Evolutionary conservation across 1,140 invertebrate genomes (phyloP).

Genomic region (Aphis gossypii): DNA sequence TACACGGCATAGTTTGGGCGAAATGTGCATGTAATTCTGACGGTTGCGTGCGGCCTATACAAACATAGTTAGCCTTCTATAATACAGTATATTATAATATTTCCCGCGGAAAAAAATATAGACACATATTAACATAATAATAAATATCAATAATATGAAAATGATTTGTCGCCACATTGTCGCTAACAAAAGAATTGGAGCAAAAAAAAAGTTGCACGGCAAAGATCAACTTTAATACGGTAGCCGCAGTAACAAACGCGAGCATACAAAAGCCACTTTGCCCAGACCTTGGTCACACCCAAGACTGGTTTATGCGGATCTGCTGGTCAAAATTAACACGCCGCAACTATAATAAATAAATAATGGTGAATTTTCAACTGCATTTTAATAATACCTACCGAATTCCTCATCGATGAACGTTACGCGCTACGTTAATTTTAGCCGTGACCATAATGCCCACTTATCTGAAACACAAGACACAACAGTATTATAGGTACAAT

Average conservation of each 20-base stretch:
- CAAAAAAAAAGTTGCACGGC: neutral
- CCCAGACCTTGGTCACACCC: slow-evolving; percentile 45
- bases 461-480: neutral
- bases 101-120: neutral
- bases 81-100: neutral
- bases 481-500: neutral
- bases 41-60: neutral
- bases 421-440: neutral
- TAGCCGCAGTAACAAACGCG: neutral
- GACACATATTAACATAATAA: neutral
- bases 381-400: neutral
- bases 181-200: neutral
- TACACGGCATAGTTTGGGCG: neutral
- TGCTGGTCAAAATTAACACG: neutral
- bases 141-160: neutral
- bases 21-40: neutral
- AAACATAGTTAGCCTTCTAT: neutral
- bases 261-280: neutral
- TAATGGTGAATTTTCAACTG: neutral
- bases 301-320: slow-evolving; percentile 33
- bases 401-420: neutral
- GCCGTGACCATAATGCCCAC: slow-evolving; percentile 2
- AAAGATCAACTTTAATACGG: neutral
- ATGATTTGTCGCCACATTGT: neutral
- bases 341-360: neutral